Evolutionary conservation across 2,113 vertebrate species (phyloP), one percentile per base, ranked within the genome.

Genomic region (Epinephelus moara): DNA sequence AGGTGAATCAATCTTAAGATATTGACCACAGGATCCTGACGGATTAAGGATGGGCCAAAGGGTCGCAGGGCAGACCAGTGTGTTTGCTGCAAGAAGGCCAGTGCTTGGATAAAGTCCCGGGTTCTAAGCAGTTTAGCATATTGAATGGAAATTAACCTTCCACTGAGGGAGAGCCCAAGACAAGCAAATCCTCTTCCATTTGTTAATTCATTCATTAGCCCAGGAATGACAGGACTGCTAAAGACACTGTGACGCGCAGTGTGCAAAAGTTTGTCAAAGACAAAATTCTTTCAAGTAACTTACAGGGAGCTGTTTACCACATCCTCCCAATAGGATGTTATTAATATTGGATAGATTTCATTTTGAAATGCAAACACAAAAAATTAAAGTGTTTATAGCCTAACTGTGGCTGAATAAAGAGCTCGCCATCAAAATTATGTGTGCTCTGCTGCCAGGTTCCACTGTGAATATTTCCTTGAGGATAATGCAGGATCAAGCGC

Each of bases 1-100:
- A 90, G 93, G 89, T 94, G 88, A 94, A 95, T 96, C 93, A 93
- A 93, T 95, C 93, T 93, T 89, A 78, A 84, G 15, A 73, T 93
- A 95, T 94, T 93, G 94, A 94, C 81, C 63, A 78, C 62, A 9
- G 88, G 86, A 93, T 91, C 81, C 90, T 87, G 88, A 85, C 89
- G 92, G 92, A 94, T 95, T 93, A 93, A 74, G 27, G 81, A 74
- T 49, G 77, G 90, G 87, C 82, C 76, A 78, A 86, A 47, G 77
- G 93, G 93, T 94, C 59, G 14, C 59, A 33, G 80, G 76, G 72
- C 79, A 72, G 69, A 61, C 71, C 64, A 13, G 57, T 23, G 72
- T 42, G 70, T 92, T 92, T 75, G 72, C 69, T 76, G 76, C 75
- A n/a, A 75, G 75, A 56, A 66, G 74, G 61, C 77, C 12, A 63